A percentile compares a stretch with the other conserved stretches of the same genome.
phyloP scores from a whole-genome alignment of 2,797 vertebrate genomes.

The Chaenodraco wilsoni region DNA sequence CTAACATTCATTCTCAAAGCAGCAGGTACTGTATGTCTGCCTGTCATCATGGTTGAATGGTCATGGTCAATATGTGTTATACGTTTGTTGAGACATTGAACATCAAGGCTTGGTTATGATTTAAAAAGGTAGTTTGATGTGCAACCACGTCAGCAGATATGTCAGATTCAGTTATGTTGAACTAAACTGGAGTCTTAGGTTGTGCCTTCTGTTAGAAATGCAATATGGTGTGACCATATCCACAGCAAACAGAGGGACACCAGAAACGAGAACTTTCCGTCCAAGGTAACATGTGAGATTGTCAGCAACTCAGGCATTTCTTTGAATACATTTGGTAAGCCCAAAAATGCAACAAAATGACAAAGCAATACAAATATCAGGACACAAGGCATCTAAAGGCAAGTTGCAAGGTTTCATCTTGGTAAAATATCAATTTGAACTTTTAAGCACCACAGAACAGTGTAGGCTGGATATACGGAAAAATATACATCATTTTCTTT shows the following conservation, averaged over 20 bases:
- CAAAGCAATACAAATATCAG: neutral
- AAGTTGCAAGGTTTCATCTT: constrained; percentile 7
- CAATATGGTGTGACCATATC: neutral
- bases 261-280: neutral
- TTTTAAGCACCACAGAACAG: constrained; percentile 3
- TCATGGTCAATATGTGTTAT: neutral
- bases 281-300: neutral
- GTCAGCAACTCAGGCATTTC: neutral
- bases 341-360: neutral
- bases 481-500: neutral
- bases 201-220: neutral
- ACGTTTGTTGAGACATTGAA: neutral
- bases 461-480: neutral
- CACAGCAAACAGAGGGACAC: neutral
- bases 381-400: neutral
- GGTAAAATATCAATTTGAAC: constrained; percentile 6
- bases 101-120: neutral
- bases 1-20: neutral
- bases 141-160: neutral
- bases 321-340: neutral
- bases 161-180: neutral
- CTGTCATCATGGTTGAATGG: neutral
- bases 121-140: neutral
- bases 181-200: too few species aligned
- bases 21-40: neutral